Conservation (phyloP, 2,797 vertebrate species). For the Pelochelys cantorii region DNA sequence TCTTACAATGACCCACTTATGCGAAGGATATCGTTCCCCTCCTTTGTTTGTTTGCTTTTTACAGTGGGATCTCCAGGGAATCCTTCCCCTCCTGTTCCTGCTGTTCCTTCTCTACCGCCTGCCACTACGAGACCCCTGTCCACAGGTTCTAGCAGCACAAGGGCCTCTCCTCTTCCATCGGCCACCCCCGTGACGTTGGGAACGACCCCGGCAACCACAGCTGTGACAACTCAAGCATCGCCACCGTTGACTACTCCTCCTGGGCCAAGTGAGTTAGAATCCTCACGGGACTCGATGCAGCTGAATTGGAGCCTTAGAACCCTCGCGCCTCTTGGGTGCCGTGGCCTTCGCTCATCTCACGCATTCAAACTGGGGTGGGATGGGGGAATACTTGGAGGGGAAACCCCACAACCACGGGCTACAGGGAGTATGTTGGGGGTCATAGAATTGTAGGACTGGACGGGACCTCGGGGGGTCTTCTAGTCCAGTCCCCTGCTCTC, state of each 20-base stretch:
- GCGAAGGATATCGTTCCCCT: neutral
- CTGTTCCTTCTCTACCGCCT: accelerated
- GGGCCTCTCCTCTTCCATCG: neutral
- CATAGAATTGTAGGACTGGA: no score
- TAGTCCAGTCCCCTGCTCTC: no score
- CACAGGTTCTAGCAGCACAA: accelerated
- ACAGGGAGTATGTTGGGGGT: neutral
- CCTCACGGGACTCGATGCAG: accelerated
- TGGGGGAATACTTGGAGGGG: neutral
- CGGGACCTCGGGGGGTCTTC: no score
- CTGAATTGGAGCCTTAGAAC: neutral
- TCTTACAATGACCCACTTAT: accelerated
- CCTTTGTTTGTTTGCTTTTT: neutral
- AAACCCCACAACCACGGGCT: neutral
- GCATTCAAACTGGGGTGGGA: neutral
- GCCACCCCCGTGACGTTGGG: neutral
- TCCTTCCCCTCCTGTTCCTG: accelerated
- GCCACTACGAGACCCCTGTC: accelerated
- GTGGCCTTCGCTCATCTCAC: neutral
- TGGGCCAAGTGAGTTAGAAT: constrained; percentile 57
- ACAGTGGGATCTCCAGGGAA: neutral
- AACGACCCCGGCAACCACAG: neutral
- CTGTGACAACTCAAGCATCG: accelerated
- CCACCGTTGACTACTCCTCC: neutral
- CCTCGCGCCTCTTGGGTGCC: neutral